Evolutionary conservation across 2,888 invertebrate species (phyloP).

Genomic region (Pherbina coryleti): DNA sequence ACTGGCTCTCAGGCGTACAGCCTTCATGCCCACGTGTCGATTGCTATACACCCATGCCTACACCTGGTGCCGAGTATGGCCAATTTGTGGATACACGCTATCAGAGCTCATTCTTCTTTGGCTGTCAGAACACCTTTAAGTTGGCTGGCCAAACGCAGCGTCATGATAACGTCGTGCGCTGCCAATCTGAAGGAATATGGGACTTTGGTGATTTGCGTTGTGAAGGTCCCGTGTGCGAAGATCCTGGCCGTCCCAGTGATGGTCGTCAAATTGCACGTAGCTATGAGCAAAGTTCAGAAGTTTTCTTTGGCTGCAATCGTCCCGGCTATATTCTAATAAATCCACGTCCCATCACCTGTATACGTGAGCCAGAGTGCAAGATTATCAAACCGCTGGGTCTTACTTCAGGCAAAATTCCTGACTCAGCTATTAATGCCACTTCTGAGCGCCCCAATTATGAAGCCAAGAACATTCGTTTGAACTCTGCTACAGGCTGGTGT

Average conservation of each 20-base stretch:
- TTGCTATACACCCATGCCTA: conserved; percentile 91
- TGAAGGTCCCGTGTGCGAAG: conserved; percentile 96
- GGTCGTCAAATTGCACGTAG: conserved; percentile 87
- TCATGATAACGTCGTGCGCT: conserved; percentile 92
- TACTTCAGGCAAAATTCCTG: conserved; percentile 92
- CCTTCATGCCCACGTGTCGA: conserved; percentile 91
- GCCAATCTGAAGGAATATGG: conserved; percentile 94
- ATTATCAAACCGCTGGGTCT: conserved; percentile 92
- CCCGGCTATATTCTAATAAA: conserved; percentile 94
- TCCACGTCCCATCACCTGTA: conserved; percentile 89
- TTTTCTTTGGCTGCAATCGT: conserved; percentile 89
- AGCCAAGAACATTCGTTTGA: conserved; percentile 87
- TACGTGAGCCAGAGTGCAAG: conserved; percentile 93
- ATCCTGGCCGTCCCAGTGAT: conserved; percentile 94
- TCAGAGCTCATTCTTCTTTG: conserved; percentile 95
- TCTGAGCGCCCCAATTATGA: conserved; percentile 94
- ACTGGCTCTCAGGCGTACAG: conserved; percentile 88
- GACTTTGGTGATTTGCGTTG: conserved; percentile 95
- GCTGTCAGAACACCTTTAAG: conserved; percentile 95
- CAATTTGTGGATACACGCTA: conserved; percentile 88
- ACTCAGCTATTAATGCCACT: conserved; percentile 94
- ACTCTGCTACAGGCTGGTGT: conserved; percentile 96
- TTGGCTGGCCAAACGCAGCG: conserved; percentile 91
- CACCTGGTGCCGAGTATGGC: conserved; percentile 94
- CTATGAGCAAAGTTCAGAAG: conserved; percentile 91